A percentile compares a stretch with the other conserved stretches of the same genome.
These are phyloP conservation scores for Malurus splendens DNA, from an alignment of 2,797 vertebrate species.

Conservation along the genomic window DNA sequence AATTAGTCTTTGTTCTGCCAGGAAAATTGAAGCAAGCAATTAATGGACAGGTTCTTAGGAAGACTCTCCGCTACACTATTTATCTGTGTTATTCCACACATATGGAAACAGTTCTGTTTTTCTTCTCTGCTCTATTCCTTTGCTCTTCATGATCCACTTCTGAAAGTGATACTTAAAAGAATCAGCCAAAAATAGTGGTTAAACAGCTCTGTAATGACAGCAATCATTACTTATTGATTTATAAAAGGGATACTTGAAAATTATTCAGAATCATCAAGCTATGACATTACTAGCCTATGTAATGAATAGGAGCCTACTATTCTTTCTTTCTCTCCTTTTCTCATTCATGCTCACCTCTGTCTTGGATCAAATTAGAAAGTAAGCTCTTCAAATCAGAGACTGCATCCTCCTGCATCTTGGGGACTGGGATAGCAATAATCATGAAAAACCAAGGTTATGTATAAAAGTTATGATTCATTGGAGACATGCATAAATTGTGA, in stretches of 20 bases:
- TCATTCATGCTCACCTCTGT: neutral
- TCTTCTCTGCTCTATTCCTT: neutral
- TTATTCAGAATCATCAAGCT: slow-evolving; percentile 6
- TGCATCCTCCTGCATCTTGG: neutral
- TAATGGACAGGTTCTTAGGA: neutral
- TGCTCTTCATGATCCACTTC: neutral
- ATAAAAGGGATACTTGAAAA: slow-evolving; percentile 5
- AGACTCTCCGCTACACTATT: neutral
- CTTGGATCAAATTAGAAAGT: neutral
- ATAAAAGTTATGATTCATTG: neutral
- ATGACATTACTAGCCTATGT: neutral
- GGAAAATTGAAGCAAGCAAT: neutral
- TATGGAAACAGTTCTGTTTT: neutral
- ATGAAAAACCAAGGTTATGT: neutral
- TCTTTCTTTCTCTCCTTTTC: neutral
- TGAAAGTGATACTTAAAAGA: neutral
- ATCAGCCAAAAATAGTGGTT: neutral
- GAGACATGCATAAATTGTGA: neutral
- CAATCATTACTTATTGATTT: slow-evolving; percentile 8
- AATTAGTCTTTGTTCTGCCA: neutral
- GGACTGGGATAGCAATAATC: neutral
- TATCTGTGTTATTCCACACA: neutral
- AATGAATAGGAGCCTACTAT: neutral
- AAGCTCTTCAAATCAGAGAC: slow-evolving; percentile 11
- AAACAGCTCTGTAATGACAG: neutral